Conservation (phyloP, 2,888 invertebrate genomes). For the Mamestra brassicae region DNA sequence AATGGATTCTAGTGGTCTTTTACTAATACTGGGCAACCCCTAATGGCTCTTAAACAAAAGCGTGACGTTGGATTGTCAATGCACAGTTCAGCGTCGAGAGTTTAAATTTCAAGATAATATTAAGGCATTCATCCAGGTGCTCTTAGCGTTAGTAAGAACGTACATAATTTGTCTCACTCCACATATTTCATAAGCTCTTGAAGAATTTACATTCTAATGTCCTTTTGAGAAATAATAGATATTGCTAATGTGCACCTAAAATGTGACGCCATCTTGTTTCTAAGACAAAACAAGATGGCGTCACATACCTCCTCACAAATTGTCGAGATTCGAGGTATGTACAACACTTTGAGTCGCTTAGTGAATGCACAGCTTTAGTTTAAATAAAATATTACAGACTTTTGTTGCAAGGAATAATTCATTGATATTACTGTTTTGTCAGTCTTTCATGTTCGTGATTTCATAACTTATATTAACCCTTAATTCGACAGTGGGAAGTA, state of each 20-base stretch:
- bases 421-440: not conserved
- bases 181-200: conserved; percentile 8
- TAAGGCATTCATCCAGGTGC: not conserved
- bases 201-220: conserved; percentile 1
- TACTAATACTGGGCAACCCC: too few species aligned
- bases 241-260: conserved; percentile 36
- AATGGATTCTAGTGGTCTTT: too few species aligned
- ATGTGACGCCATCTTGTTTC: conserved; percentile 7
- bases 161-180: too few species aligned
- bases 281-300: conserved; percentile 5
- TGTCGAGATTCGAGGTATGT: not conserved
- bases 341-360: conserved; percentile 10
- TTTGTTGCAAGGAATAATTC: conserved; percentile 14
- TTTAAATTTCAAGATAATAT: not conserved
- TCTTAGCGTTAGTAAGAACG: too few species aligned
- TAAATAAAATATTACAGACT: conserved; percentile 3
- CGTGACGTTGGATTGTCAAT: not conserved
- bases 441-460: not conserved
- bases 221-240: conserved; percentile 16
- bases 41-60: too few species aligned
- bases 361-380: conserved; percentile 37
- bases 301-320: conserved; percentile 1
- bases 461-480: not conserved
- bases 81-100: not conserved
- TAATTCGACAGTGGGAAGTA: too few species aligned